A percentile compares a stretch with the other conserved stretches of the same genome.
These are phyloP conservation scores for Pyrgilauda ruficollis DNA, from an alignment of 2,113 vertebrate genomes.

Conservation along the genomic window DNA sequence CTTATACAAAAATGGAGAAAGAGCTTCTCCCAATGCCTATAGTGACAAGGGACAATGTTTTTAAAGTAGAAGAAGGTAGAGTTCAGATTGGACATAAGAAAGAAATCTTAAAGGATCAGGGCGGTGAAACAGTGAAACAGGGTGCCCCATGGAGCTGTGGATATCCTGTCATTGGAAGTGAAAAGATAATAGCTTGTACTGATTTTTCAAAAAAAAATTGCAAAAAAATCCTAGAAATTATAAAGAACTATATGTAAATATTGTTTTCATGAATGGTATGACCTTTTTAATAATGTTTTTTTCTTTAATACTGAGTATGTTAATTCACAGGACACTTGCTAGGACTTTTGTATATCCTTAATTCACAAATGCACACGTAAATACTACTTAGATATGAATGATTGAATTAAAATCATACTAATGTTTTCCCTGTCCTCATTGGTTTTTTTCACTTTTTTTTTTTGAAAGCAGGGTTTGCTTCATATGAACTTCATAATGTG, in stretches of 20 bases:
- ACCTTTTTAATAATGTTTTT: neutral
- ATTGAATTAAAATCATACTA: neutral
- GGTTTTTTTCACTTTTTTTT: neutral
- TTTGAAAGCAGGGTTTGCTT: neutral
- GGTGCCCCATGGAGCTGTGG: neutral
- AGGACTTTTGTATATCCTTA: neutral
- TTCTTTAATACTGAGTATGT: neutral
- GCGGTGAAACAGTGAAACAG: neutral
- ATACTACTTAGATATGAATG: neutral
- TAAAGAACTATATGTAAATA: neutral
- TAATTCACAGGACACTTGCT: neutral
- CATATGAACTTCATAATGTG: neutral
- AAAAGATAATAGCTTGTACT: neutral
- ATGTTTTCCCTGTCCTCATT: neutral
- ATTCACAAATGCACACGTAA: neutral
- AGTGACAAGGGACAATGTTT: neutral
- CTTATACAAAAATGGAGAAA: neutral
- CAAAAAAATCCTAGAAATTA: neutral
- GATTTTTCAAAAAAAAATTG: neutral
- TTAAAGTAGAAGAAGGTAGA: neutral
- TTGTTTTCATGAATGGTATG: neutral
- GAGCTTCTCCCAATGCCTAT: neutral
- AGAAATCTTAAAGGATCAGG: neutral
- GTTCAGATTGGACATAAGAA: neutral
- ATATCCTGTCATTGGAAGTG: neutral